phyloP scores from a whole-genome alignment of 2,888 invertebrate genomes.

The Leucoptera coffeella region DNA sequence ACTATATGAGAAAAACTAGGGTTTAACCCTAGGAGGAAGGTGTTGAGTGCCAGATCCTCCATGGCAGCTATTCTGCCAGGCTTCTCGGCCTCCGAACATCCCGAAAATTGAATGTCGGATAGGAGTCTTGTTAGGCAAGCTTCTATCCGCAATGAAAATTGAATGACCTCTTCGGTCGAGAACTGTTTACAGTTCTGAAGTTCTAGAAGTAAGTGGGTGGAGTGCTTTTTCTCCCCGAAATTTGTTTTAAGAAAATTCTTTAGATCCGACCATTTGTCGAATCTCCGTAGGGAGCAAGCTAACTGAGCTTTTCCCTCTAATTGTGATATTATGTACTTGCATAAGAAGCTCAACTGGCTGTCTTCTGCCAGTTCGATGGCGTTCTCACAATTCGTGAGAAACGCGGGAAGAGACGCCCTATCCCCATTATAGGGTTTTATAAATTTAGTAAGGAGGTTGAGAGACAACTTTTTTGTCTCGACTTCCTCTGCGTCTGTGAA shows the following conservation, averaged over 20 bases:
- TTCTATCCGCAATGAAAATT: not conserved
- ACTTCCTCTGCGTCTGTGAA: too few species aligned
- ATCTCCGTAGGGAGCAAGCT: too few species aligned
- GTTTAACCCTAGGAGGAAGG: not conserved
- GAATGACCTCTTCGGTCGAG: not conserved
- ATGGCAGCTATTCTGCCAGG: constrained; percentile 1
- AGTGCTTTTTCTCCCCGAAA: not conserved
- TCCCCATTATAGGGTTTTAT: constrained; percentile 3
- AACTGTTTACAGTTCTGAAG: not conserved
- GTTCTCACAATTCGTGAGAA: constrained; percentile 2
- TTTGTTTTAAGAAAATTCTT: too few species aligned
- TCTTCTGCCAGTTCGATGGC: constrained; percentile 1
- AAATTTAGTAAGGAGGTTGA: constrained; percentile 3
- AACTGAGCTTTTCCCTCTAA: constrained; percentile 1
- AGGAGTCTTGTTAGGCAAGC: not conserved
- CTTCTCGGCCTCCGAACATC: too few species aligned
- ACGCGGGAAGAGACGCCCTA: constrained; percentile 2
- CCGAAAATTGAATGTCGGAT: not conserved
- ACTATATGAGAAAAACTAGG: too few species aligned
- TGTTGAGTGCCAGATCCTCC: not conserved
- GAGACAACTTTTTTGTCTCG: not conserved
- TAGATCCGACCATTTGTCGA: too few species aligned
- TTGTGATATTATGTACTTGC: not conserved
- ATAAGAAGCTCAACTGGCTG: not conserved
- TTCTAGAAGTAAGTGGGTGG: not conserved